Base-by-base conservation (phyloP, 2,888 invertebrate species). In the Cantharis flavilabris region DNA sequence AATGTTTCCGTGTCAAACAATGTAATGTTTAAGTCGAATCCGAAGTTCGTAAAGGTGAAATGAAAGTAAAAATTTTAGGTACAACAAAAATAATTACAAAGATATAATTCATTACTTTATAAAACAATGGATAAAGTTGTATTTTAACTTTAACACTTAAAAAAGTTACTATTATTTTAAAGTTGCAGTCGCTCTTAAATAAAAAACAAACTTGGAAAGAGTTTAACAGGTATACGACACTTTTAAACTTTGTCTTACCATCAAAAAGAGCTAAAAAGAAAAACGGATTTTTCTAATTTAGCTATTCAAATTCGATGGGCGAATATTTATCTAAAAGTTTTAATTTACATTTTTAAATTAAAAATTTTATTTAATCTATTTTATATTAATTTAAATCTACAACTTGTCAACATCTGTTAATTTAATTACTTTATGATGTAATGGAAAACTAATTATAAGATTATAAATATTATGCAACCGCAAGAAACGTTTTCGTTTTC, bases 141-240 rank as follows among this genome's bases (percentile, higher is more conserved):
- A 67, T 23, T 20, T 18, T 62, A 23, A 71, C 62, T 62, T 71
- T 49, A 62, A 71, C 26, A 71, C 62, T 72, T 71, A 69, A 72
- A 75, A 63, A 75, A 71, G 75, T 75, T 26, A 62, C 62, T 33
- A 18, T 70, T 65, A 65, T 65, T 18, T 65, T 33, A 63, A 64
- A 64, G 62, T 63, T 64, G 65, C 75, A 72, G 75, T 67, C 63
- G 71, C 62, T 62, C 28, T 75, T 75, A 72, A 75, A 75, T 75
- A 80, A 80, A 81, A 76, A 78, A 18, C 23, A 77, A 76, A 79
- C 67, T 63, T 69, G 67, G 72, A 79, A 81, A 80, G 80, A 81
- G 79, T 82, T 82, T 79, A 81, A 80, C 81, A 83, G 82, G 83
- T 83, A 83, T 83, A 84, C 83, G 82, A 82, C 83, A 84, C 83